Conservation (phyloP, 37 sponge, comb jelly and placozoan genomes). For the Bolinopsis microptera region DNA sequence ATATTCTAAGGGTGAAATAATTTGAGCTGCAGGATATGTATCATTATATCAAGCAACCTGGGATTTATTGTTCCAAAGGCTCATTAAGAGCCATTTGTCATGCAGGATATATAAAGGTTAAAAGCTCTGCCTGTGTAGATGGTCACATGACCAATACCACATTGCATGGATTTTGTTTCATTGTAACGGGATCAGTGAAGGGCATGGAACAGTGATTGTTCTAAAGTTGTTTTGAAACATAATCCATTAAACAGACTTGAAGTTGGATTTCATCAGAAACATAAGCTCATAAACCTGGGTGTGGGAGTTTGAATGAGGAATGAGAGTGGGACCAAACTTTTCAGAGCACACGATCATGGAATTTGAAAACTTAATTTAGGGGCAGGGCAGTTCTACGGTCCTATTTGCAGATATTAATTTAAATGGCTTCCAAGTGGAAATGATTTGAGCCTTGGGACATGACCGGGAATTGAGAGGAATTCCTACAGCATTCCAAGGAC, state of each 20-base stretch:
- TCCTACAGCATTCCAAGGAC: neutral
- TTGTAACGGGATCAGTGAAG: too few species aligned
- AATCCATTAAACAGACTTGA: too few species aligned
- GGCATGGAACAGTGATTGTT: too few species aligned
- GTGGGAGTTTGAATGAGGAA: neutral
- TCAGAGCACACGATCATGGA: neutral
- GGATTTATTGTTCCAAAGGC: neutral
- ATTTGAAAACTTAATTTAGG: neutral
- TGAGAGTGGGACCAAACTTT: neutral
- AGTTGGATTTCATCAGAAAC: too few species aligned
- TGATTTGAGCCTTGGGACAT: neutral
- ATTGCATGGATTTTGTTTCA: neutral
- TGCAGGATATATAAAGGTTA: neutral
- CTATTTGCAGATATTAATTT: neutral
- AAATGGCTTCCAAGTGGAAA: neutral
- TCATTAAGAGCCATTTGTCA: neutral
- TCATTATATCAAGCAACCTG: neutral
- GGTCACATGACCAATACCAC: neutral
- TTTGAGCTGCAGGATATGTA: neutral
- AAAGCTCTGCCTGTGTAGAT: neutral
- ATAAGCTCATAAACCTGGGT: neutral
- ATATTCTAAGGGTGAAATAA: neutral
- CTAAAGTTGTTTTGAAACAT: too few species aligned
- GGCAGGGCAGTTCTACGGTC: neutral
- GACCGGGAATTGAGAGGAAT: neutral